Evolutionary conservation across 2,888 invertebrate genomes (phyloP), one percentile per base, ranked within the genome.

Genomic region (Clivina fossor): DNA sequence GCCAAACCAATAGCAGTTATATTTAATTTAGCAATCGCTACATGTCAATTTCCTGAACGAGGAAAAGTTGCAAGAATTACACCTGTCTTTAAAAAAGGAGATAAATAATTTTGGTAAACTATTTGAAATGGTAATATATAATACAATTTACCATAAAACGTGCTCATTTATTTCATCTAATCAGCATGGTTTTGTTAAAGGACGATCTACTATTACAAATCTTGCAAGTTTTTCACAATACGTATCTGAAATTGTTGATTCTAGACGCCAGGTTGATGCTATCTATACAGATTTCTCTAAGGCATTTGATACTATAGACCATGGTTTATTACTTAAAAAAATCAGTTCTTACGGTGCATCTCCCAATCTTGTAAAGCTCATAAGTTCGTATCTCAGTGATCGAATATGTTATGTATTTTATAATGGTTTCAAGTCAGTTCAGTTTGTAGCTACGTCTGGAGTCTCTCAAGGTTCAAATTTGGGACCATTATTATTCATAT

Each of bases 61-160:
- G 18, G 38, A 20, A 15, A 38, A 20, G 20, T n/a, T n/a, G 20
- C 38, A n/a, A 38, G 38, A 18, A 38, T 18, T n/a, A n/a, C n/a
- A n/a, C n/a, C n/a, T n/a, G 19, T 38, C 4, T 4, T 35, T 2
- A 38, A 38, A 7, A 38, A 18, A 38, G 4, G 13, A 5, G 38
- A 38, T 16, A 38, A 38, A 38, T 18, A n/a, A n/a, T n/a, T n/a
- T n/a, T n/a, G n/a, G n/a, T n/a, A n/a, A n/a, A n/a, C n/a, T n/a
- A n/a, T n/a, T n/a, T n/a, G n/a, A n/a, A n/a, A n/a, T n/a, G n/a
- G n/a, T n/a, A n/a, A n/a, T n/a, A 32, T 32, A n/a, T 11, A 11
- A 32, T 32, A 32, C 11, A 32, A 4, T 13, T 32, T 3, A 11
- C 3, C 13, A 32, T 32, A 32, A 32, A 8, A 32, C n/a, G 4